Base-by-base conservation (phyloP, 1,140 invertebrate genomes). In the Chrysopa pallens region DNA sequence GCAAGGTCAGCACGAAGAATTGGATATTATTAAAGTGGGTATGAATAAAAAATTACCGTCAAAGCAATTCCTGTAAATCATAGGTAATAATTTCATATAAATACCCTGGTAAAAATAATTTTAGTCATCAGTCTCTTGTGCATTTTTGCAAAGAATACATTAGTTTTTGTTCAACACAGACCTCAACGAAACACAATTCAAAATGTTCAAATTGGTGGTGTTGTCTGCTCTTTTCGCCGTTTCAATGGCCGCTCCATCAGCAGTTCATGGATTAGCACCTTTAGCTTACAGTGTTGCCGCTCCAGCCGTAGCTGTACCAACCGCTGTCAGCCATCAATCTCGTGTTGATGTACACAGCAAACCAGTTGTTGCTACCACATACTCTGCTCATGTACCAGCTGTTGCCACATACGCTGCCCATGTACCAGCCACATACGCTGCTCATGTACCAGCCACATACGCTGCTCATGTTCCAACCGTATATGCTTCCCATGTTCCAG, bases 181-280 rank as follows among this genome's bases (percentile, higher is more conserved):
- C 61, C 62, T 65, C 52, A 53, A 63, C 17, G 17, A 23, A 23
- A 23, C 17, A 23, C 17, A 23, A 23, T 23, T 62, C 48, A 51
- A 49, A 60, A 68, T 61, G 62, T 58, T 57, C 50, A 70, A 69
- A 55, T 59, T 68, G 63, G 68, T 70, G 62, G 66, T 71, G 61
- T 68, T 72, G 60, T 63, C 64, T 47, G 66, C 62, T 55, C 48
- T 69, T 40, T 37, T 67, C 50, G 67, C 64, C 27, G 52, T 62
- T 36, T 48, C 60, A 45, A 63, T 59, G 29, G 54, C 56, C 14
- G 64, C 62, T 39, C 47, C 49, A 11, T 62, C 64, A 8, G 54
- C 60, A 38, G 44, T 45, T 15, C 38, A 39, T 42, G 38, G 55
- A 15, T 56, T 61, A 38, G 49, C 57, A n/a, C 61, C 63, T 4